Base-by-base conservation (phyloP, 2,113 vertebrate genomes). In the Siphamia tubifer region DNA sequence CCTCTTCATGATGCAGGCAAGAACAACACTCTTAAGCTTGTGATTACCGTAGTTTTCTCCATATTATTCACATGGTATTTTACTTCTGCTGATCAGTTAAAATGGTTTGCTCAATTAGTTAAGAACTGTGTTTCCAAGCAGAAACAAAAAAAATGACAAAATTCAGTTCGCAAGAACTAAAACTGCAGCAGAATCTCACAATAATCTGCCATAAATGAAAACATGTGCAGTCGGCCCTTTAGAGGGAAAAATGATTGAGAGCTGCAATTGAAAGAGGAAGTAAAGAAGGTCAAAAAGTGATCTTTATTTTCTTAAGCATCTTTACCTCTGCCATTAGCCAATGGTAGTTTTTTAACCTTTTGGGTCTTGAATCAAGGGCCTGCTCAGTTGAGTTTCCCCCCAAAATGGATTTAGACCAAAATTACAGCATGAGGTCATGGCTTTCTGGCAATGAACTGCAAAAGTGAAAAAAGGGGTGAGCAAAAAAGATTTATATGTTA, bases 381-480 rank as follows among this genome's bases (percentile, higher is more conserved):
- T 53, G 70, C 72, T 69, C 44, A 21, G 64, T 57, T 40, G 54
- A 77, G 52, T 61, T n/a, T 13, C 48, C 32, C 73, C 63, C 71
- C 44, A 39, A 81, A 86, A 86, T 61, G 75, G 77, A 90, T 86
- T 87, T 78, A 81, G 85, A 85, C 49, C 74, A 58, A 87, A 88
- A 90, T 90, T 86, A 76, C 82, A 79, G 76, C 82, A 73, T 87
- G 90, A 90, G 83, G 87, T 91, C 87, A 89, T 68, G 78, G 72
- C 60, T 74, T 51, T 36, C 66, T 87, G 82, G 79, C 84, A 76
- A 54, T 48, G 72, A 70, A 80, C 66, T 70, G 75, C 67, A 68
- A 87, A 62, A 44, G 53, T 53, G 76, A 36, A 19, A 58, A 79
- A 77, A 16, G 17, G 43, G 43, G 40, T 64, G 60, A 43, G 74